Evolutionary conservation across 2,888 invertebrate species (phyloP).

Genomic region (Conistra vaccinii): DNA sequence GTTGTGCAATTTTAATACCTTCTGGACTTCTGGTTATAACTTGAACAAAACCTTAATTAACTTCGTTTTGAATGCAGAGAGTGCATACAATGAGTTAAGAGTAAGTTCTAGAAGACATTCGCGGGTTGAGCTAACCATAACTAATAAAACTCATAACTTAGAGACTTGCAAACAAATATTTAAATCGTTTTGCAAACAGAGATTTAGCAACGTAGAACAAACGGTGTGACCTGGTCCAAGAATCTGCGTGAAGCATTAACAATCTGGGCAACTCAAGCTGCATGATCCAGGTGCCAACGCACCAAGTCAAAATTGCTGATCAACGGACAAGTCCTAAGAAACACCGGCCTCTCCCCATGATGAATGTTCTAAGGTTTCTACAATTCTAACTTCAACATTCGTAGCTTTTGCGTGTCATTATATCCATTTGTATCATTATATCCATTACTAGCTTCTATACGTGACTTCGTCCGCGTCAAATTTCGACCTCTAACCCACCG

Average conservation of each 20-base stretch:
- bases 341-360: constrained; percentile 71
- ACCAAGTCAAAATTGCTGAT: constrained; percentile 38
- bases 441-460: no score
- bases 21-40: neutral
- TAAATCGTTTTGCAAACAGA: neutral
- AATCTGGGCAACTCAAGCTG: neutral
- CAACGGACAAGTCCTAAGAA: constrained; percentile 12
- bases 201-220: neutral
- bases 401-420: no score
- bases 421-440: no score
- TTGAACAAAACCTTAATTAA: constrained; percentile 20
- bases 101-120: constrained; percentile 3
- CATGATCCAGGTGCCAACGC: neutral
- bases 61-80: constrained; percentile 19
- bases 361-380: constrained; percentile 81
- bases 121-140: neutral
- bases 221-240: neutral
- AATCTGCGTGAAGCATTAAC: neutral
- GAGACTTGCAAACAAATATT: neutral
- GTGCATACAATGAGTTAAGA: neutral
- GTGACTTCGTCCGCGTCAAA: no score
- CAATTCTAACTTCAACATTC: no score
- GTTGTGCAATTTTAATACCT: neutral
- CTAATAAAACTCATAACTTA: neutral
- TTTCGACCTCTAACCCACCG: no score